phyloP scores from a whole-genome alignment of 2,113 vertebrate genomes.

The Forbesichthys agassizii region DNA sequence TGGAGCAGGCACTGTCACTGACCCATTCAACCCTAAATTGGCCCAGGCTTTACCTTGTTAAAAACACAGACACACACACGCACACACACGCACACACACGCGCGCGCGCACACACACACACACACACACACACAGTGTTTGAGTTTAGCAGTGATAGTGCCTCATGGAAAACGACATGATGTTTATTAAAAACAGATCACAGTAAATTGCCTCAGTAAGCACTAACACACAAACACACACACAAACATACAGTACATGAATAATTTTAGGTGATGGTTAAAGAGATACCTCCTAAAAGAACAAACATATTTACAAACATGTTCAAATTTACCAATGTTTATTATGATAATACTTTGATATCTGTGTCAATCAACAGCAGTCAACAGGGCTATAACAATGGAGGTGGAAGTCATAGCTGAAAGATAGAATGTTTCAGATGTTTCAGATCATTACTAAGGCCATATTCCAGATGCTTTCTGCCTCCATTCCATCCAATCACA shows the following conservation, averaged over 20 bases:
- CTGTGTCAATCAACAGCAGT: too few relatives aligned
- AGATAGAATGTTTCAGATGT: too few relatives aligned
- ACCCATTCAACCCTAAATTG: background rate
- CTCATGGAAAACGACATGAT: background rate
- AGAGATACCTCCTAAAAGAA: too few relatives aligned
- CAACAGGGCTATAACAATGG: too few relatives aligned
- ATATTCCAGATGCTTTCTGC: too few relatives aligned
- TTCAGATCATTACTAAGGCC: too few relatives aligned
- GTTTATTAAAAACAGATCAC: constrained; percentile 4
- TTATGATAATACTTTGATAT: too few relatives aligned
- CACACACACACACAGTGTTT: background rate
- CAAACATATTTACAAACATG: background rate
- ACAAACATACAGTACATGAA: background rate
- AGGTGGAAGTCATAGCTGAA: too few relatives aligned
- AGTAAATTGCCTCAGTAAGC: background rate
- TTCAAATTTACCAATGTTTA: too few relatives aligned
- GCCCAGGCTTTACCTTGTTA: background rate
- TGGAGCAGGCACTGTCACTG: constrained; percentile 1
- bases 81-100: too few relatives aligned
- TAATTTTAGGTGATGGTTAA: background rate
- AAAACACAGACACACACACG: background rate
- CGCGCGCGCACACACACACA: background rate
- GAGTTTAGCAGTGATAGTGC: background rate
- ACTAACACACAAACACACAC: background rate
- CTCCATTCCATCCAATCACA: too few relatives aligned